A percentile compares a stretch with the other conserved stretches of the same genome.
These are phyloP conservation scores for Therioaphis trifolii DNA, from an alignment of 2,888 invertebrate species.

Conservation along the genomic window DNA sequence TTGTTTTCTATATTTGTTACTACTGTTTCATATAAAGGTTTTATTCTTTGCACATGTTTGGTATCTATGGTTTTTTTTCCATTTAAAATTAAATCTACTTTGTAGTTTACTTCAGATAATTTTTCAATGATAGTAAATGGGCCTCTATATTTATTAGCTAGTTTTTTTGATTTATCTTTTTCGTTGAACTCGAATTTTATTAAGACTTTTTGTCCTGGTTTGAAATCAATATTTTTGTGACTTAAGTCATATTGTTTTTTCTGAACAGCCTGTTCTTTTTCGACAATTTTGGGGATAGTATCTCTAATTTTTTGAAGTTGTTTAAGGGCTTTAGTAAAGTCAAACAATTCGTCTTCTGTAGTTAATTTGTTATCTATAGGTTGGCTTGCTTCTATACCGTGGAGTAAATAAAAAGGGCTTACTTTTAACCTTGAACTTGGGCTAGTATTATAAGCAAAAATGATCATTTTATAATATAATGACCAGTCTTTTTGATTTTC, in stretches of 20 bases:
- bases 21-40: not conserved
- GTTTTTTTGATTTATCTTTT: not conserved
- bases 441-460: not conserved
- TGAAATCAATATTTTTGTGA: not conserved
- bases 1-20: not conserved
- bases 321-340: not conserved
- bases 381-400: not conserved
- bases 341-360: not conserved
- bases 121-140: not conserved
- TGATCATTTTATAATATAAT: not conserved
- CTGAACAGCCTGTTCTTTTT: not conserved
- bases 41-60: not conserved
- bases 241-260: not conserved
- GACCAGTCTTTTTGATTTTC: constrained; percentile 21
- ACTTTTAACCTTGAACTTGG: not conserved
- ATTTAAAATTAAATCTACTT: not conserved
- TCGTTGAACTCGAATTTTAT: not conserved
- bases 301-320: not conserved
- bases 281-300: not conserved
- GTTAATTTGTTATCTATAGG: not conserved
- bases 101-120: not conserved
- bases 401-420: not conserved
- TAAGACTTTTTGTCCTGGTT: not conserved
- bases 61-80: not conserved
- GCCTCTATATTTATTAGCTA: constrained; percentile 5